phyloP scores from a whole-genome alignment of 2,888 invertebrate genomes.

The Oscheius sp. region DNA sequence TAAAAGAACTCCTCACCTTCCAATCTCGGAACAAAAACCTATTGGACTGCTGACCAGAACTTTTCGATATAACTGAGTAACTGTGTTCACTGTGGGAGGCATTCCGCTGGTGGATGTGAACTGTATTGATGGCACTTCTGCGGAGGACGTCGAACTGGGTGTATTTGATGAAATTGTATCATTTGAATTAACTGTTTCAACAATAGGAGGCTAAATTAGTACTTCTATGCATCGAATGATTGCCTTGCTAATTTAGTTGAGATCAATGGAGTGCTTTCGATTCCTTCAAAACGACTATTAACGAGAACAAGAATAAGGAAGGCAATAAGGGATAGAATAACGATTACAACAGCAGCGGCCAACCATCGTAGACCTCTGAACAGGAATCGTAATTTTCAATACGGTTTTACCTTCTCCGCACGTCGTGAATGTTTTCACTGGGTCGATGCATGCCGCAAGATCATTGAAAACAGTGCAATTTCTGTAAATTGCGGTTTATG shows the following conservation, averaged over 20 bases:
- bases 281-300: constrained; percentile 37
- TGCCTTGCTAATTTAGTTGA: constrained; percentile 1
- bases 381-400: neutral
- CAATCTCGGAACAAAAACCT: constrained; percentile 40
- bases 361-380: constrained; percentile 55
- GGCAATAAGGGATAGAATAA: constrained; percentile 43
- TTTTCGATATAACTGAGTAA: constrained; percentile 10
- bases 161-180: neutral
- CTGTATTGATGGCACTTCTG: neutral
- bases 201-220: neutral
- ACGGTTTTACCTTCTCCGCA: constrained; percentile 8
- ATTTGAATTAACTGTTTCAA: neutral
- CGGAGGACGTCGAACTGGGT: neutral
- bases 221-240: neutral
- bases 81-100: neutral
- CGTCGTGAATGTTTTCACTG: constrained; percentile 32
- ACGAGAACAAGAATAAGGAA: constrained; percentile 46
- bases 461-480: neutral
- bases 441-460: constrained; percentile 15
- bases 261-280: constrained; percentile 19
- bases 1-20: constrained; percentile 34
- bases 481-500: no score
- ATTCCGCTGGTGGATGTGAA: neutral
- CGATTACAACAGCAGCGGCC: constrained; percentile 45
- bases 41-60: constrained; percentile 21